Evolutionary conservation across 1,140 invertebrate genomes (phyloP), one percentile per base, ranked within the genome.

Genomic region (Tetramorium parvispinum): DNA sequence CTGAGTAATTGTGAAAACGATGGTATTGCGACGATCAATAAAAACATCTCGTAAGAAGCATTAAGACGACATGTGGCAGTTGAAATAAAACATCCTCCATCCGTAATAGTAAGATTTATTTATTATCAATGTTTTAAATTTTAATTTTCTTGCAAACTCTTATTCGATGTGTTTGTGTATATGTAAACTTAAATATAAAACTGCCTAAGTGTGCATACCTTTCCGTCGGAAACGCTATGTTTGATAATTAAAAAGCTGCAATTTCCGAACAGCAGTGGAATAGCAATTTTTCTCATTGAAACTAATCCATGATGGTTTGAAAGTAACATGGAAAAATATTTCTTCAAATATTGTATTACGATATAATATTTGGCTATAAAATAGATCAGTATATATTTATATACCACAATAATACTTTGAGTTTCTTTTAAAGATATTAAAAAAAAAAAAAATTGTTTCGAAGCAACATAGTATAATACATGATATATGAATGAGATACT

Each of bases 141-240:
- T 32, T 37, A 57, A 10, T 73, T 46, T 57, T 21, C 2, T 51
- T 37, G 59, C 24, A 63, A 63, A 65, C 49, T 73, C 24, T 71
- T 53, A 4, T 55, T n/a, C n/a, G 6, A 6, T 13, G 24, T 83
- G 32, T 68, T 10, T 32, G 24, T 59, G 10, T 49, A 8, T 37
- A 21, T 51, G 66, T 82, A 83, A 59, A 73, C 40, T 83, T 49
- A 61, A 18, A 46, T 73, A 46, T 73, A 83, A 83, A 73, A 83
- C 27, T 46, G 4, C 5, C 21, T 59, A 59, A 16, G 13, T 73
- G 43, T 63, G 5, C 5, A 13, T 18, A 59, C n/a, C 55, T n/a
- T 59, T 61, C 24, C 59, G 7, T 18, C 27, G 1, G 40, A 73
- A 46, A 21, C 8, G 40, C 27, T 37, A 59, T 53, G 24, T 53